phyloP scores from a whole-genome alignment of 2,797 vertebrate genomes.

The Macrochelys suwanniensis region DNA sequence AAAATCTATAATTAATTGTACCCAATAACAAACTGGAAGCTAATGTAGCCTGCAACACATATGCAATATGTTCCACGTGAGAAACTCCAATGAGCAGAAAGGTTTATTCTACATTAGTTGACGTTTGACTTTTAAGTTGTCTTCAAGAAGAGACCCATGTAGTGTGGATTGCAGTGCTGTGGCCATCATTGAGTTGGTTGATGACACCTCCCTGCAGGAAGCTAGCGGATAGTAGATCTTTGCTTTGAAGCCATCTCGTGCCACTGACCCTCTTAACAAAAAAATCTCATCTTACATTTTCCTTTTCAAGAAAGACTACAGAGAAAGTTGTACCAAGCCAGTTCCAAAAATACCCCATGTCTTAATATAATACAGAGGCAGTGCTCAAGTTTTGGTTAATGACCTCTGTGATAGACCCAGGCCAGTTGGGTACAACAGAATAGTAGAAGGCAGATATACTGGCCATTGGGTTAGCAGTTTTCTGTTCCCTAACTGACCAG shows the following conservation, averaged over 20 bases:
- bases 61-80: background rate
- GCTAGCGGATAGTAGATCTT: background rate
- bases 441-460: too few species aligned
- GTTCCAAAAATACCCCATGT: background rate
- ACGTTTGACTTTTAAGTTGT: background rate
- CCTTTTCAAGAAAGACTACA: background rate
- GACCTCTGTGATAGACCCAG: background rate
- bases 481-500: too few species aligned
- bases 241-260: background rate
- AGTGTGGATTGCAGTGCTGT: background rate
- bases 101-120: background rate
- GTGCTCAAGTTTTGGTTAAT: background rate
- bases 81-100: background rate
- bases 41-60: background rate
- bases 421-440: too few species aligned
- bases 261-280: background rate
- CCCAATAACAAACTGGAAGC: background rate
- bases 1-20: background rate
- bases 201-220: background rate
- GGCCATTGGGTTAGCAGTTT: too few species aligned
- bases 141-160: background rate
- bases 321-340: background rate
- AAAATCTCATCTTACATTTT: background rate
- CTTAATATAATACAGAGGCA: background rate
- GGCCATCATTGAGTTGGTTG: background rate